A percentile compares a stretch with the other conserved stretches of the same genome.
phyloP scores from a whole-genome alignment of 1,140 invertebrate species.

The Pachypsylla venusta region DNA sequence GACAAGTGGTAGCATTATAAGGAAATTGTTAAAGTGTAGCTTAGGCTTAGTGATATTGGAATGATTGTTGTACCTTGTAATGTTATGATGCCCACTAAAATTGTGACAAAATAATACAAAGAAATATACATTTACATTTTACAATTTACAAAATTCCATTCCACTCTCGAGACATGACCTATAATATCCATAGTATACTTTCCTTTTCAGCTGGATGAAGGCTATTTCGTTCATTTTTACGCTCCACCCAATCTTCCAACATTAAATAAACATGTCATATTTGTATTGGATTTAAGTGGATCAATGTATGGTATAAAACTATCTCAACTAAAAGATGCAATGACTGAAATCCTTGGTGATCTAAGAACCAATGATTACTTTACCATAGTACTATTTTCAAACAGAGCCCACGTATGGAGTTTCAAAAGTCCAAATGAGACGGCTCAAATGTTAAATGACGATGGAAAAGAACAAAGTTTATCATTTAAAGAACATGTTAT shows the following conservation, averaged over 20 bases:
- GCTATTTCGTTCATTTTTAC: constrained; percentile 64
- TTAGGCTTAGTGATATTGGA: too few species aligned
- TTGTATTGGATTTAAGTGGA: constrained; percentile 51
- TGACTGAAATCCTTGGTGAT: constrained; percentile 44
- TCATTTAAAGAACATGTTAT: constrained; percentile 18
- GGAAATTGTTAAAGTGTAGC: too few species aligned
- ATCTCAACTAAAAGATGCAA: constrained; percentile 46
- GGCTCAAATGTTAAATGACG: background rate
- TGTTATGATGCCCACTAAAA: too few species aligned
- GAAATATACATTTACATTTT: too few species aligned
- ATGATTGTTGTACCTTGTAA: too few species aligned
- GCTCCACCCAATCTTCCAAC: constrained; percentile 41
- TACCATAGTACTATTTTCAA: constrained; percentile 46
- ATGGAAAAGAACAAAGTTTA: background rate
- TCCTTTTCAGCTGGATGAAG: constrained; percentile 43
- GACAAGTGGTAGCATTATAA: too few species aligned
- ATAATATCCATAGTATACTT: constrained; percentile 17
- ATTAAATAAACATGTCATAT: constrained; percentile 50
- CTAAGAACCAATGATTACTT: constrained; percentile 45
- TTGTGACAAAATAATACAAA: too few species aligned
- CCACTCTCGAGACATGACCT: too few species aligned
- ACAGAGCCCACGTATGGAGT: constrained; percentile 22
- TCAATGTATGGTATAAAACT: constrained; percentile 52
- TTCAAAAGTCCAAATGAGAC: background rate
- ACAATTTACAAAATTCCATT: too few species aligned